Base-by-base conservation (phyloP, 2,113 vertebrate species). In the Amazona vittata region DNA sequence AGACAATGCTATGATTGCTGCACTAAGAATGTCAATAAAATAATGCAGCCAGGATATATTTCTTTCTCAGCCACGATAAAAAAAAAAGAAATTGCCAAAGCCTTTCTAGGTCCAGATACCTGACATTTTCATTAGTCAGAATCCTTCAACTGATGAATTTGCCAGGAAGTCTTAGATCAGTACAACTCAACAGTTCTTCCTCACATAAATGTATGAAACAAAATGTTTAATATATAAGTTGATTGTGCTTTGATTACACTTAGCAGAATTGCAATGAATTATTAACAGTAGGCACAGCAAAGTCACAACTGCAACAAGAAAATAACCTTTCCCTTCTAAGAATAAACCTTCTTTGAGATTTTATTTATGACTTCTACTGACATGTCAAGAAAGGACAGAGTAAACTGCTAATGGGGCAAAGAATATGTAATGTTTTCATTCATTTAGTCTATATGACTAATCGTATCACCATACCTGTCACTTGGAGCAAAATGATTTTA, bases 1-100 rank as follows among this genome's bases (percentile, higher is more conserved):
- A 94, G 83, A 86, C 3, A 2, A 33, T 77, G 37, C 70, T 80
- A 53, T 59, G 78, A 83, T 33, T 93, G 50, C 78, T 70, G 59
- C 39, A 77, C 49, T 93, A 90, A 88, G 68, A 92, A 93, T 0
- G 3, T 92, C 76, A 96, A 80, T 91, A 83, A 94, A 94, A 81
- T 78, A 86, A 91, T 55, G 53, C n/a, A 95, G 85, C 83, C 29
- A 25, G 83, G 43, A 79, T 91, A 77, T 75, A 93, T 79, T 96
- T 86, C 39, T 80, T 87, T 94, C 77, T 90, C 81, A 96, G 87
- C 94, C 89, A 94, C 35, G 63, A 88, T 63, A 96, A 96, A 97
- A 78, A 93, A 70, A 86, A 63, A 35, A 91, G 25, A 82, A 94
- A 90, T 43, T 71, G 83, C 90, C 83, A 96, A 88, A 79, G 41